Percentiles rank a stretch among this genome's conserved stretches.
Evolutionary conservation across 2,888 invertebrate species (phyloP).

Genomic region (Drosophila merina): DNA sequence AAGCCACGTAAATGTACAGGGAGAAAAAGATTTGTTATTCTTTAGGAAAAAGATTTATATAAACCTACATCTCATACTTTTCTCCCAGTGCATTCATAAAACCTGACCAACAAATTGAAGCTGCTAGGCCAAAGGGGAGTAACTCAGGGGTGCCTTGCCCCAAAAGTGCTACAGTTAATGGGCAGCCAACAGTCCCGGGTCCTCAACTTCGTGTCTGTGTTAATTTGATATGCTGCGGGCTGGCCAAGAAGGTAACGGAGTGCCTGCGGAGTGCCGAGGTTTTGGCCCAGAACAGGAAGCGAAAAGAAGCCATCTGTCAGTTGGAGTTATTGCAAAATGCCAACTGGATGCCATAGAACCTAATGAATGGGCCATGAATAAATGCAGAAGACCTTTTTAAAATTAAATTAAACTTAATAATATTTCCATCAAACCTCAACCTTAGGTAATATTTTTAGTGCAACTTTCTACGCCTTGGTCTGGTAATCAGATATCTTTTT

Average conservation of each 20-base stretch:
- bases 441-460: neutral
- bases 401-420: neutral
- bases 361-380: slow-evolving; percentile 21
- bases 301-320: slow-evolving; percentile 66
- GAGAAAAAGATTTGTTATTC: slow-evolving; percentile 44
- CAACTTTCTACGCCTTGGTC: slow-evolving; percentile 17
- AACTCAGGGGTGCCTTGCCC: slow-evolving; percentile 45
- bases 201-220: slow-evolving; percentile 65
- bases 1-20: slow-evolving; percentile 43
- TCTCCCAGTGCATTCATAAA: slow-evolving; percentile 30
- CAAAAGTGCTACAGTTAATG: slow-evolving; percentile 77
- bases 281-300: slow-evolving; percentile 26
- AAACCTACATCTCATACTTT: neutral
- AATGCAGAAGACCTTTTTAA: neutral
- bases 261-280: neutral
- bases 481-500: slow-evolving; percentile 50
- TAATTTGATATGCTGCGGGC: slow-evolving; percentile 74
- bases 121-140: slow-evolving; percentile 21
- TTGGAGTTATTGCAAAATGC: slow-evolving; percentile 47
- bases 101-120: slow-evolving; percentile 74
- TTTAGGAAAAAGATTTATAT: no score
- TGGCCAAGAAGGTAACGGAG: slow-evolving; percentile 33
- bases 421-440: neutral
- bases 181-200: slow-evolving; percentile 64
- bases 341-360: slow-evolving; percentile 55